phyloP scores from a whole-genome alignment of 2,888 invertebrate genomes.

The Drosophila rubida region DNA sequence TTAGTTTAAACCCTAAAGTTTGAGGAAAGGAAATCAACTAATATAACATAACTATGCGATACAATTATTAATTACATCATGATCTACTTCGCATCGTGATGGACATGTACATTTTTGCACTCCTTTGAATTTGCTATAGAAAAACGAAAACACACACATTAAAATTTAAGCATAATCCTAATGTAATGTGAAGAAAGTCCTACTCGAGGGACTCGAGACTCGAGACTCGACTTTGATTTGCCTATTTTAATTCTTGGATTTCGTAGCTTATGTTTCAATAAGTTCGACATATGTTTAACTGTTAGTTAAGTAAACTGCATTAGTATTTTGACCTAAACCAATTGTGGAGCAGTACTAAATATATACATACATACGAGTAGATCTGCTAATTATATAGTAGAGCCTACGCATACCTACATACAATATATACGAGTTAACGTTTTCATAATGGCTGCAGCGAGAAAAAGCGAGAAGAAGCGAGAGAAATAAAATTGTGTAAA shows the following conservation, averaged over 20 bases:
- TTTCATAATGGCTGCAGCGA: slow-evolving; percentile 40
- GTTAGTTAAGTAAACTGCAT: slow-evolving; percentile 62
- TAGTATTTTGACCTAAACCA: slow-evolving; percentile 67
- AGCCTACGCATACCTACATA: slow-evolving; percentile 46
- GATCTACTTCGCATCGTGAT: slow-evolving; percentile 33
- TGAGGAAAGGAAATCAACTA: slow-evolving; percentile 17
- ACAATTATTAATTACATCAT: slow-evolving; percentile 21
- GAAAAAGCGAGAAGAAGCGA: slow-evolving; percentile 4
- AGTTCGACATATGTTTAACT: slow-evolving; percentile 41
- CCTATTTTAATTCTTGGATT: slow-evolving; percentile 18
- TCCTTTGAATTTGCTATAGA: slow-evolving; percentile 38
- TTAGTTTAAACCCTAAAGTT: slow-evolving; percentile 11
- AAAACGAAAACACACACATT: slow-evolving; percentile 3
- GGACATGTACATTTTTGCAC: slow-evolving; percentile 65
- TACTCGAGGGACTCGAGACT: neutral
- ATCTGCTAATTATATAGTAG: slow-evolving; percentile 56
- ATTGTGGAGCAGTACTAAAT: slow-evolving; percentile 52
- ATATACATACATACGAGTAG: slow-evolving; percentile 30
- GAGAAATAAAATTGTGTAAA: slow-evolving; percentile 63
- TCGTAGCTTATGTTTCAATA: slow-evolving; percentile 56
- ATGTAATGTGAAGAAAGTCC: slow-evolving; percentile 6
- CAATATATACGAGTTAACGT: slow-evolving; percentile 26
- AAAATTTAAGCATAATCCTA: slow-evolving; percentile 6
- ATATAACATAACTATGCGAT: slow-evolving; percentile 15
- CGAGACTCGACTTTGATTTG: slow-evolving; percentile 16